Evolutionary conservation across 30 jellyfish, hydroid and myxozoan species (phyloP).

Genomic region (Aurelia aurita complex sp. Pacific): DNA sequence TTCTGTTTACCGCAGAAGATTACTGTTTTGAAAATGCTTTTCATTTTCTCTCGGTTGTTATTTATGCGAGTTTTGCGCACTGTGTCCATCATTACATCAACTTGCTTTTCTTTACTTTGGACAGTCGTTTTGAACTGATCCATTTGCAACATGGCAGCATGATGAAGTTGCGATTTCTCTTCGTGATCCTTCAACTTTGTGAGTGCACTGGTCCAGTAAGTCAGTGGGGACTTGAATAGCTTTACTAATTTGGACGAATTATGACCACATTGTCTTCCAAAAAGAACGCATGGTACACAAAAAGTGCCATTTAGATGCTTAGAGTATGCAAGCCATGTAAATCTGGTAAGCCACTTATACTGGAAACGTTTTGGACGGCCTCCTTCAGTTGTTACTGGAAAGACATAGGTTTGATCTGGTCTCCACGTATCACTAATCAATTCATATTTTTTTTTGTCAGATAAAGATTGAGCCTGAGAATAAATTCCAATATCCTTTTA

Average conservation of each 20-base stretch:
- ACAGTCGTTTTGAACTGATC: background rate
- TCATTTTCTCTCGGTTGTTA: slow-evolving; percentile 12
- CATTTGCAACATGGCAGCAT: background rate
- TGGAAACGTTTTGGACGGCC: slow-evolving; percentile 13
- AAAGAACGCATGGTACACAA: slow-evolving; percentile 34
- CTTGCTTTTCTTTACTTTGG: background rate
- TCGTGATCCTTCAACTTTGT: background rate
- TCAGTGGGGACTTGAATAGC: slow-evolving; percentile 12
- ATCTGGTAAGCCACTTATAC: slow-evolving; percentile 7
- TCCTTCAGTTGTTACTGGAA: background rate
- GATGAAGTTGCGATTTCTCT: background rate
- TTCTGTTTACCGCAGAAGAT: background rate
- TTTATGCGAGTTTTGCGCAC: background rate
- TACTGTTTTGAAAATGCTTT: background rate
- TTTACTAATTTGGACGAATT: background rate
- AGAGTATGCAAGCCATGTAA: slow-evolving; percentile 47
- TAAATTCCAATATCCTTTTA: background rate
- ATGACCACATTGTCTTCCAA: slow-evolving; percentile 4
- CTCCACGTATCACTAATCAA: slow-evolving; percentile 14
- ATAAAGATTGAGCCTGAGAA: background rate
- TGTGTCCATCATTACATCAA: slow-evolving; percentile 1
- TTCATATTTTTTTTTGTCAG: background rate
- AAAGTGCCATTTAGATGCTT: slow-evolving; percentile 22
- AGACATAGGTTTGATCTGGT: slow-evolving; percentile 4
- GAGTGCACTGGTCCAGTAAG: slow-evolving; percentile 19